Evolutionary conservation across 1,140 invertebrate species (phyloP).

Genomic region (Dreissena rostriformis): DNA sequence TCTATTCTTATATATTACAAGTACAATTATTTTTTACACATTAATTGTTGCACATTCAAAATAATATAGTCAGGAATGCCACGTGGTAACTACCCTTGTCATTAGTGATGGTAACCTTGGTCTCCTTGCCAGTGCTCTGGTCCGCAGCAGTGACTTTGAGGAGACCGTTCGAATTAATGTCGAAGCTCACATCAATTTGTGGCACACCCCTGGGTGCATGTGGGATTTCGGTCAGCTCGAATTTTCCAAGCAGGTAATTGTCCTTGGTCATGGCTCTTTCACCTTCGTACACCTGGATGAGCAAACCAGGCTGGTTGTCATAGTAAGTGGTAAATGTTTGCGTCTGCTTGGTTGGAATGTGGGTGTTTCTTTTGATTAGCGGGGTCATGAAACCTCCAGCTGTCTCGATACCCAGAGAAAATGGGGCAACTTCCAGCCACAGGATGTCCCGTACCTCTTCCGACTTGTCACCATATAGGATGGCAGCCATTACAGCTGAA

Average conservation of each 20-base stretch:
- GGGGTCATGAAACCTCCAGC: slow-evolving; percentile 98
- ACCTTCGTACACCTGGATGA: slow-evolving; percentile 84
- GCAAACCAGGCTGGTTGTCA: slow-evolving; percentile 95
- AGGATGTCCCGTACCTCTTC: slow-evolving; percentile 94
- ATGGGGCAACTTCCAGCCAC: slow-evolving; percentile 96
- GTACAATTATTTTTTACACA: neutral
- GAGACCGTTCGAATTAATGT: slow-evolving; percentile 85
- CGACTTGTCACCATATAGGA: slow-evolving; percentile 96
- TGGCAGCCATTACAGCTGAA: slow-evolving; percentile 91
- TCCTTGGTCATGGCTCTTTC: slow-evolving; percentile 86
- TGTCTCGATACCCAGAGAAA: slow-evolving; percentile 98
- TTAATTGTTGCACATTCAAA: too few species aligned
- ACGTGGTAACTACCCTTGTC: too few species aligned
- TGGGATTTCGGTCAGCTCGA: slow-evolving; percentile 96
- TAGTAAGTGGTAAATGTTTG: slow-evolving; percentile 98
- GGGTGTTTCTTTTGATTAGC: slow-evolving; percentile 97
- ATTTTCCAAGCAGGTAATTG: slow-evolving; percentile 94
- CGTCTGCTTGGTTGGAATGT: slow-evolving; percentile 97
- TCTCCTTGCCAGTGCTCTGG: slow-evolving; percentile 94
- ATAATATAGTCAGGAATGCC: too few species aligned
- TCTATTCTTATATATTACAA: neutral
- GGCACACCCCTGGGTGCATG: slow-evolving; percentile 97
- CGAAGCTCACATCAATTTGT: slow-evolving; percentile 88
- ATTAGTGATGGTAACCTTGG: slow-evolving; percentile 99
- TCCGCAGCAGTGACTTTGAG: slow-evolving; percentile 83